Percentiles rank a stretch among this genome's conserved stretches.
Evolutionary conservation across 2,113 vertebrate species (phyloP).

Genomic region (Nycticebus coucang): DNA sequence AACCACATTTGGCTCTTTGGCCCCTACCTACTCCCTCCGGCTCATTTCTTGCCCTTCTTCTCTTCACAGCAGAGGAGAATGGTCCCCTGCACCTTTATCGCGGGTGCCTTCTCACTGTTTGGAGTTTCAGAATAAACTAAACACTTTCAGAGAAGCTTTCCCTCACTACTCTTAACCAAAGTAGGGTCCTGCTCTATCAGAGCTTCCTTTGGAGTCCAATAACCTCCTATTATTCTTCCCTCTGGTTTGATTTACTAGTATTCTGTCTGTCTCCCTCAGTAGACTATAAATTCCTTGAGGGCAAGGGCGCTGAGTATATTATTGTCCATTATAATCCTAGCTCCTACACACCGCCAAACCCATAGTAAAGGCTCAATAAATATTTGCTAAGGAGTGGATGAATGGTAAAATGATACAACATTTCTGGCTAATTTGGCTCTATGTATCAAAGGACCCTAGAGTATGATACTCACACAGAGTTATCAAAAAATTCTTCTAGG

Average conservation of each 20-base stretch:
- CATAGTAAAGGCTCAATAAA: neutral
- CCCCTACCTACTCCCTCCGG: neutral
- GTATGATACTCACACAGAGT: neutral
- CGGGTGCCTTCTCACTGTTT: neutral
- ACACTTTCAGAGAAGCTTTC: neutral
- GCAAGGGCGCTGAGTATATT: neutral
- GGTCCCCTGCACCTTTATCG: neutral
- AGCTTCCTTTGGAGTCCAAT: neutral
- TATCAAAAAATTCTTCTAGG: slow-evolving; percentile 29
- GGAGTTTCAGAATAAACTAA: neutral
- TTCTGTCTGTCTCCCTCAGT: neutral
- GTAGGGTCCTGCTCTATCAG: neutral
- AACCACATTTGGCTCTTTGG: neutral
- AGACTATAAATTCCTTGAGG: neutral
- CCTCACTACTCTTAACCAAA: neutral
- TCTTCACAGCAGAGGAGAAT: neutral
- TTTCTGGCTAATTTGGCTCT: neutral
- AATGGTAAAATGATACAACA: neutral
- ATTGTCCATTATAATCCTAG: neutral
- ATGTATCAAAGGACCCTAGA: slow-evolving; percentile 37
- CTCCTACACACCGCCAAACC: neutral
- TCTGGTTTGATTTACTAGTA: neutral
- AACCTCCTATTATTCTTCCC: neutral
- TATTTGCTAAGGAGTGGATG: neutral
- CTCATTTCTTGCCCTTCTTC: too few relatives aligned